phyloP scores from a whole-genome alignment of 2,888 invertebrate genomes.

The Tridacna crocea region DNA sequence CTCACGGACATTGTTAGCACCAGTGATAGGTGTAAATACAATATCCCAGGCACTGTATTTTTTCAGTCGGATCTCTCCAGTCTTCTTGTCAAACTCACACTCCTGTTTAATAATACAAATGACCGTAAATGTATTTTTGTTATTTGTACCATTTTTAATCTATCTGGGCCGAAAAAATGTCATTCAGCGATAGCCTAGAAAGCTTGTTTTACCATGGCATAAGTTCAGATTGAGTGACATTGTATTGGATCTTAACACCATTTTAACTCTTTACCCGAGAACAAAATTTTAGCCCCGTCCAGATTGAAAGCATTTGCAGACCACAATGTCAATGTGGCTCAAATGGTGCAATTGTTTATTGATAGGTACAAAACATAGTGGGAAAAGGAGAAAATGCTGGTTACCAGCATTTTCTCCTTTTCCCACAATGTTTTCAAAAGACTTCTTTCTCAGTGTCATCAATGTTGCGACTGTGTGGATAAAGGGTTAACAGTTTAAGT shows the following conservation, averaged over 20 bases:
- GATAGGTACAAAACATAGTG: not conserved
- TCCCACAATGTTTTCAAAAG: conserved; percentile 15
- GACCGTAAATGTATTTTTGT: not conserved
- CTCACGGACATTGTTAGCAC: conserved; percentile 53
- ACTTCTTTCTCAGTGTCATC: not conserved
- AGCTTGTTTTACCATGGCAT: not conserved
- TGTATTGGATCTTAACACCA: too few relatives aligned
- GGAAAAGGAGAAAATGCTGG: not conserved
- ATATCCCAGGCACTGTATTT: conserved; percentile 70
- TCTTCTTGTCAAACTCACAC: conserved; percentile 71
- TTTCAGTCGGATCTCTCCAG: conserved; percentile 66
- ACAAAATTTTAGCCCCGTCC: not conserved
- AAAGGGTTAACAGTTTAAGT: conserved; percentile 11
- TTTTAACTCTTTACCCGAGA: not conserved
- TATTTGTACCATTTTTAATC: not conserved
- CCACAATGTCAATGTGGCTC: too few relatives aligned
- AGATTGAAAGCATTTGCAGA: not conserved
- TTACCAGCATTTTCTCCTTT: conserved; percentile 6
- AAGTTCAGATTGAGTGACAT: not conserved
- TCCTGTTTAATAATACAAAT: conserved; percentile 32
- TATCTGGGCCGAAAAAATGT: not conserved
- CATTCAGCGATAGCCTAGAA: not conserved
- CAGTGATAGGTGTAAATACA: conserved; percentile 47
- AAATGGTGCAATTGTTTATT: too few relatives aligned
- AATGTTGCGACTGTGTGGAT: not conserved